A percentile compares a stretch with the other conserved stretches of the same genome.
Evolutionary conservation across 2,888 invertebrate genomes (phyloP).

Genomic region (Halictus quadricinctus): DNA sequence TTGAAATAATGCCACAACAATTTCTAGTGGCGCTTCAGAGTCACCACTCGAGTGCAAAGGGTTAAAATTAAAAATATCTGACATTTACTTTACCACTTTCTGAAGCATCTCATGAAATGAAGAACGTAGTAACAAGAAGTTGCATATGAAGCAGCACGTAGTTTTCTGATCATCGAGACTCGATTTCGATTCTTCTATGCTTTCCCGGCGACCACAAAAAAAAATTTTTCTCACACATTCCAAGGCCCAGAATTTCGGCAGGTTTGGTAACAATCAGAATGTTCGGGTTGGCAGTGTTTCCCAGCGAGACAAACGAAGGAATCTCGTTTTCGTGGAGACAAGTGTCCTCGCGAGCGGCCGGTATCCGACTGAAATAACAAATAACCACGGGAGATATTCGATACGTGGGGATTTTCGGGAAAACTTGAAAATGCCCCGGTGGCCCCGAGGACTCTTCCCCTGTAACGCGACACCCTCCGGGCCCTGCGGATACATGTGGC

Average conservation of each 20-base stretch:
- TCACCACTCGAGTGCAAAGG: too few species aligned
- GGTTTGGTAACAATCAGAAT: neutral
- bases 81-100: too few species aligned
- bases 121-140: neutral
- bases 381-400: conserved; percentile 40
- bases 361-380: conserved; percentile 52
- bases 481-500: conserved; percentile 24
- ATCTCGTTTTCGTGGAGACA: conserved; percentile 22
- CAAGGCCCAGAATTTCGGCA: neutral
- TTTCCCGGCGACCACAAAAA: neutral
- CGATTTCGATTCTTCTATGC: neutral
- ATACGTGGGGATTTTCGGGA: conserved; percentile 26
- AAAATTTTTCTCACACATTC: neutral
- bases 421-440: conserved; percentile 32
- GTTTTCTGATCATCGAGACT: too few species aligned
- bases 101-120: too few species aligned
- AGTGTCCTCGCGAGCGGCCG: neutral
- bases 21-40: too few species aligned
- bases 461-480: conserved; percentile 48
- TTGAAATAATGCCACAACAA: too few species aligned
- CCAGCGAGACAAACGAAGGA: neutral
- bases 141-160: neutral
- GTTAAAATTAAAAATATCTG: too few species aligned
- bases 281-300: neutral
- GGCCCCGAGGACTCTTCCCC: conserved; percentile 11